Evolutionary conservation across 2,888 invertebrate genomes (phyloP), one percentile per base, ranked within the genome.

Genomic region (Drosophila putrida): DNA sequence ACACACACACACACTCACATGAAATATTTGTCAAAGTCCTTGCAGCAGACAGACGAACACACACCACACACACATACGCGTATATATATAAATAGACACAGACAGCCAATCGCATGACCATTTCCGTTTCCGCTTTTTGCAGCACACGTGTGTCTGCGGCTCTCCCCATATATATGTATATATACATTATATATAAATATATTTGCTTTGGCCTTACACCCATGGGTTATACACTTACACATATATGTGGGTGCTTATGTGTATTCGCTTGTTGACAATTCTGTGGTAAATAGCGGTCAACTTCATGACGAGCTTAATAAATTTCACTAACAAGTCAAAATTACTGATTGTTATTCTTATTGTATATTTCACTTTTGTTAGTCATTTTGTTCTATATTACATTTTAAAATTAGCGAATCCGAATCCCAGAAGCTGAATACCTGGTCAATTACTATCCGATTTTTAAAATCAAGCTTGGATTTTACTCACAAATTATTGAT

Each of bases 121-220:
- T 67, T 85, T 85, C 82, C 82, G 86, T 67, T 82, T 88, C 88
- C 88, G 82, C 49, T 57, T 79, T 75, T 67, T 61, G 49, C 71
- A 63, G 39, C 59, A 58, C 82, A 71, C 77, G 83, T 82, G 71
- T 73, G 76, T 74, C 75, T 74, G 73, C 66, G 68, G 65, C 62
- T 60, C 20, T 43, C 10, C 10, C 6, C 27, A 0, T 31, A 15
- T 31, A 20, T 20, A n/a, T n/a, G n/a, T n/a, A n/a, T n/a, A n/a
- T n/a, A n/a, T n/a, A n/a, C n/a, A n/a, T n/a, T n/a, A n/a, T n/a
- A n/a, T n/a, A n/a, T n/a, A n/a, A n/a, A n/a, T n/a, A 20, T 20
- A 20, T 20, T 20, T 20, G 20, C 3, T 20, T 20, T 20, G 3
- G 20, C 20, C 20, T 20, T 20, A 20, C 20, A 20, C 20, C 20